A percentile compares a stretch with the other conserved stretches of the same genome.
Conservation (phyloP, 2,797 vertebrate species). For the Hozukius guyotensis region DNA sequence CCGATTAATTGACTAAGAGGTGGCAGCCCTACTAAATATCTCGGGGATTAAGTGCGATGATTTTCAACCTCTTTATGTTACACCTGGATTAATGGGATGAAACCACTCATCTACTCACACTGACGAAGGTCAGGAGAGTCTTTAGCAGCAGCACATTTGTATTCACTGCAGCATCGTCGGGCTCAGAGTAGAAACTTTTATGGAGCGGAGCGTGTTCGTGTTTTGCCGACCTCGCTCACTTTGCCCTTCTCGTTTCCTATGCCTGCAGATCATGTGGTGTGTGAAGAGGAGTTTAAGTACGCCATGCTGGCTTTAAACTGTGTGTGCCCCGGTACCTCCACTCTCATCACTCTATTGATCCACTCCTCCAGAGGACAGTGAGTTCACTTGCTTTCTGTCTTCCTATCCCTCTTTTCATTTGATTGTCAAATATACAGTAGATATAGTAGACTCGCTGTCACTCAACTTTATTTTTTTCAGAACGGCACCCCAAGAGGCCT, state of each 20-base stretch:
- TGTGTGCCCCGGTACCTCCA: slow-evolving; percentile 88
- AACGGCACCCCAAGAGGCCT: slow-evolving; percentile 81
- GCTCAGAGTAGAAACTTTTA: background rate
- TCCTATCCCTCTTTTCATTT: background rate
- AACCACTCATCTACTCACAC: background rate
- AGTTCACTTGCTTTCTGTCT: slow-evolving; percentile 62
- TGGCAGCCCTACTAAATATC: too few relatives aligned
- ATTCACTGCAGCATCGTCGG: background rate
- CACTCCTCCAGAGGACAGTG: slow-evolving; percentile 90
- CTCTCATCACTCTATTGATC: slow-evolving; percentile 88
- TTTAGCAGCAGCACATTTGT: background rate
- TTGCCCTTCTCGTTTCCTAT: slow-evolving; percentile 32
- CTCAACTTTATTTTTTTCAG: slow-evolving; percentile 53
- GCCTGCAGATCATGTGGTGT: slow-evolving; percentile 87
- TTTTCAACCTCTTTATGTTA: background rate
- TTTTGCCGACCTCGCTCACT: slow-evolving; percentile 12
- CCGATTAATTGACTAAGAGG: too few relatives aligned
- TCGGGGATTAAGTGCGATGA: background rate
- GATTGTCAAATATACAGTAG: background rate
- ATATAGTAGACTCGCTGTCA: slow-evolving; percentile 11
- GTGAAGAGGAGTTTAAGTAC: slow-evolving; percentile 90
- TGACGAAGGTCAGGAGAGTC: background rate
- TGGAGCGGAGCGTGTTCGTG: background rate
- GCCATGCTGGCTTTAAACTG: slow-evolving; percentile 91
- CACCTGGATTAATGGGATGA: background rate